Percentiles rank a stretch among this genome's conserved stretches.
phyloP scores from a whole-genome alignment of 2,888 invertebrate species.

The Phasia obesa region DNA sequence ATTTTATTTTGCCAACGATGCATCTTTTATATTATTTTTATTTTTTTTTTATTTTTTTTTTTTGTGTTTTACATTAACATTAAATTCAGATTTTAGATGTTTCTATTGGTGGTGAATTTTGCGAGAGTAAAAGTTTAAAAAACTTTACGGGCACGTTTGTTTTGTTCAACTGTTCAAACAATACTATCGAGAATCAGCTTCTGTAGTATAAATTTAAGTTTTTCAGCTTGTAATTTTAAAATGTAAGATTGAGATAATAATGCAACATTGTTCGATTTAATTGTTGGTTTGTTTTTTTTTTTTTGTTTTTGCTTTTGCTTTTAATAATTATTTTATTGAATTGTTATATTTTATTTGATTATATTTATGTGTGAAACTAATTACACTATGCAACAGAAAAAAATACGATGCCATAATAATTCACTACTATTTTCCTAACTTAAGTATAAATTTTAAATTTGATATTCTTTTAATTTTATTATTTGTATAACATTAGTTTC shows the following conservation, averaged over 20 bases:
- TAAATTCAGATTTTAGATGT: not conserved
- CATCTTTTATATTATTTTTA: slow-evolving; percentile 77
- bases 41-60: slow-evolving; percentile 4
- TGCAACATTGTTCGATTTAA: not conserved
- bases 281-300: not conserved
- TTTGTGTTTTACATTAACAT: no score
- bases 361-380: no score
- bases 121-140: not conserved
- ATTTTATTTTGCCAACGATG: slow-evolving; percentile 85
- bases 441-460: no score
- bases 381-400: no score
- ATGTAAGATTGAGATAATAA: not conserved
- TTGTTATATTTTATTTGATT: no score
- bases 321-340: not conserved
- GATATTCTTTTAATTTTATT: no score
- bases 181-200: not conserved
- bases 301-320: no score
- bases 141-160: not conserved
- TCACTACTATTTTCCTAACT: no score
- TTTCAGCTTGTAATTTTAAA: not conserved
- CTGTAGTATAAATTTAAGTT: not conserved
- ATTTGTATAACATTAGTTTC: no score
- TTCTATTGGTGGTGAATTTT: not conserved
- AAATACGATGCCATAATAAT: no score
- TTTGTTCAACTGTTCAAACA: not conserved